Evolutionary conservation across 2,113 vertebrate genomes (phyloP), one percentile per base, ranked within the genome.

Genomic region (Donacobius atricapilla): DNA sequence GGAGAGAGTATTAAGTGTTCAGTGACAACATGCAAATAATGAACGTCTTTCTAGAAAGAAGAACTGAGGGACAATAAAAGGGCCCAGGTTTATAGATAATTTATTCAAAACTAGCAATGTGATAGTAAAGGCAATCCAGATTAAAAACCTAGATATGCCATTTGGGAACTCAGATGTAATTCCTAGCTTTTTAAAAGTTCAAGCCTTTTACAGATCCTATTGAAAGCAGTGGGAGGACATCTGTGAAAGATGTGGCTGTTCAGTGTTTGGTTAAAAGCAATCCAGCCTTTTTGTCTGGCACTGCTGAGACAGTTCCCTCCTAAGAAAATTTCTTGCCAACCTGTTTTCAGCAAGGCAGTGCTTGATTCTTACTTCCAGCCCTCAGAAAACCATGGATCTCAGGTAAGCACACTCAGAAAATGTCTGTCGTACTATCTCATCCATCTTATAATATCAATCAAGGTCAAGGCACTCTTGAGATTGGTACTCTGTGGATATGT

Each of bases 21-120:
- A 58, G 78, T 63, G 82, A 73, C 85, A 78, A 60, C 44, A 37
- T 60, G 56, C 75, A 95, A 91, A 87, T 90, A 92, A 86, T 91
- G 66, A 93, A 65, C 0, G 0, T 39, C 70, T 90, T 95, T 89
- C 54, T 57, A 58, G 73, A 94, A 88, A 90, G 58, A 45, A 73
- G 66, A 63, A 73, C 63, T 9, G 42, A 88, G 68, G 44, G 54
- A 60, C 63, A 70, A 50, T 66, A 73, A 93, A 91, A 78, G 58
- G 22, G 64, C 42, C 8, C 47, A 44, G 63, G 31, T 83, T 91
- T 82, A 73, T 73, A 82, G n/a, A 28, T 80, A 20, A 58, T 94
- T 94, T 86, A 88, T 69, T 96, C 19, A 16, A 51, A 94, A 65
- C n/a, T 66, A 92, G 77, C 72, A 81, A 10, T 48, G 20, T 5